These are phyloP conservation scores for Otolemur crassicaudatus DNA, from an alignment of 2,797 vertebrate species.

Conservation along the genomic window DNA sequence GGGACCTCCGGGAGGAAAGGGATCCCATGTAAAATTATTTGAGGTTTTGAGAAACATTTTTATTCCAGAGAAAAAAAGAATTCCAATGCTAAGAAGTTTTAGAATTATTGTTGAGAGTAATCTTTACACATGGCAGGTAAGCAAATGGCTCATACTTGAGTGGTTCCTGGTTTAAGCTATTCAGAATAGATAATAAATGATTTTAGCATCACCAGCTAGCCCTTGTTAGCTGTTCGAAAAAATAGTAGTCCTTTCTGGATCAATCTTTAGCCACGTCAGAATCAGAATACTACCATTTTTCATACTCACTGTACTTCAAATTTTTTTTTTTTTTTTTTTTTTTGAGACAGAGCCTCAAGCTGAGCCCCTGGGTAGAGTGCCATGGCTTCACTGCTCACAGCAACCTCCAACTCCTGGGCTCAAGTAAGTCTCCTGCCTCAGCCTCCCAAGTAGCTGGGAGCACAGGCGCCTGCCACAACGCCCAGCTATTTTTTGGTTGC, in stretches of 20 bases:
- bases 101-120: not conserved
- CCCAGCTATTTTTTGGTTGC: too few relatives aligned
- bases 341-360: too few relatives aligned
- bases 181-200: not conserved
- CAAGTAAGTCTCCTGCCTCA: too few relatives aligned
- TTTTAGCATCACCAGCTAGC: not conserved
- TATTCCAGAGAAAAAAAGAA: not conserved
- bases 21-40: not conserved
- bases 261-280: not conserved
- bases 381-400: too few relatives aligned
- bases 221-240: not conserved
- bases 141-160: not conserved
- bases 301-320: not conserved
- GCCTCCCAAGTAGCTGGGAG: too few relatives aligned
- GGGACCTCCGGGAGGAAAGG: not conserved
- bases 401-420: too few relatives aligned
- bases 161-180: slow-evolving; percentile 5
- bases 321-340: not conserved
- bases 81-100: not conserved
- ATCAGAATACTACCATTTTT: slow-evolving; percentile 12
- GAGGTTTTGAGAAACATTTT: not conserved
- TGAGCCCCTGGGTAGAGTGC: too few relatives aligned
- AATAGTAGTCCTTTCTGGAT: not conserved
- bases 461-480: too few relatives aligned
- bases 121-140: slow-evolving; percentile 36